phyloP scores from a whole-genome alignment of 1,140 invertebrate genomes.

The Lordiphosa clarofinis region DNA sequence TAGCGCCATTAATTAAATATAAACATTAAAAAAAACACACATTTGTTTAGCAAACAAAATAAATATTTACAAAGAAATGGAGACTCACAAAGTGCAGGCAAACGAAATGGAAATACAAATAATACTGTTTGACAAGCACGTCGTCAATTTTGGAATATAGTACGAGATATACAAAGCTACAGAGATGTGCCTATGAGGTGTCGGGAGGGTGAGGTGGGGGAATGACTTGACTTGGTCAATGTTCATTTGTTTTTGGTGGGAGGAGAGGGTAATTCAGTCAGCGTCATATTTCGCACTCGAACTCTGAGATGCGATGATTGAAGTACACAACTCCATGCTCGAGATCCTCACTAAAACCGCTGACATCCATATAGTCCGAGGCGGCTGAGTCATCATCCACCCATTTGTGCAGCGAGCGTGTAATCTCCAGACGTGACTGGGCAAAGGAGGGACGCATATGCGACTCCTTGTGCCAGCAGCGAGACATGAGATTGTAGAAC shows the following conservation, averaged over 20 bases:
- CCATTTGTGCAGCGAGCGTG: constrained; percentile 78
- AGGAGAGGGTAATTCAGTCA: constrained; percentile 54
- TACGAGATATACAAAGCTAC: constrained; percentile 22
- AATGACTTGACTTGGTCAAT: constrained; percentile 29
- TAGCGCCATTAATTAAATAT: constrained; percentile 58
- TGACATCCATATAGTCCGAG: constrained; percentile 88
- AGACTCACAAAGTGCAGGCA: constrained; percentile 36
- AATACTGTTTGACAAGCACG: constrained; percentile 73
- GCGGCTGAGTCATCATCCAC: constrained; percentile 85
- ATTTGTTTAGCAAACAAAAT: constrained; percentile 39
- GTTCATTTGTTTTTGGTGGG: constrained; percentile 3
- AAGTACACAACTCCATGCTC: constrained; percentile 79
- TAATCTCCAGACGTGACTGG: constrained; percentile 85
- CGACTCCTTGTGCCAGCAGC: constrained; percentile 88
- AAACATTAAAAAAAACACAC: constrained; percentile 37
- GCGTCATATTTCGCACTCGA: constrained; percentile 83
- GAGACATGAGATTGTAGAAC: constrained; percentile 87
- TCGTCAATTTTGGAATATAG: constrained; percentile 21
- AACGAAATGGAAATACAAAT: constrained; percentile 48
- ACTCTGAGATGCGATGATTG: constrained; percentile 81
- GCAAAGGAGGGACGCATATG: constrained; percentile 87
- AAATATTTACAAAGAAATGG: constrained; percentile 60
- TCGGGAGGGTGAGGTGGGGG: constrained; percentile 35
- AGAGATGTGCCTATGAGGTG: constrained; percentile 5
- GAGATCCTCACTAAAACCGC: constrained; percentile 87